Conservation (phyloP, 2,113 vertebrate genomes). For the Syngnathus typhle region DNA sequence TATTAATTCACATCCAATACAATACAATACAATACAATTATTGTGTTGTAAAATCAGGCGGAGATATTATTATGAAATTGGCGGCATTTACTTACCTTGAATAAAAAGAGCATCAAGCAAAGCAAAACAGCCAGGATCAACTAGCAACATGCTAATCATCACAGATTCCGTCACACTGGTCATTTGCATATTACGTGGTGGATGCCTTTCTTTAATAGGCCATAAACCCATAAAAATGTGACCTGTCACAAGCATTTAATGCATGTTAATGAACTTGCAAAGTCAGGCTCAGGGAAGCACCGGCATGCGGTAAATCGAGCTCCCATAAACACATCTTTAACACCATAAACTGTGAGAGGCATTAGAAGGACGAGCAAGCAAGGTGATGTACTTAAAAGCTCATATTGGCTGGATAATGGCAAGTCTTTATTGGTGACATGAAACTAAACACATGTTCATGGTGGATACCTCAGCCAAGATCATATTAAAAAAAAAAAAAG, state of each 20-base stretch:
- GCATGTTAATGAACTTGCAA: conserved; percentile 13
- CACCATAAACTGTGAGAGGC: not conserved
- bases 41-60: not conserved
- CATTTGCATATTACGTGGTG: not conserved
- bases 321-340: not conserved
- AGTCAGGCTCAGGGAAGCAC: conserved; percentile 11
- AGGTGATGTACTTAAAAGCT: conserved; percentile 13
- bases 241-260: conserved; percentile 1
- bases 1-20: no score
- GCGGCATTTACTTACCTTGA: not conserved
- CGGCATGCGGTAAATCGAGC: conserved; percentile 2
- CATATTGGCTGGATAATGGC: not conserved
- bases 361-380: conserved; percentile 7
- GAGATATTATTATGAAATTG: not conserved
- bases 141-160: not conserved
- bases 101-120: not conserved
- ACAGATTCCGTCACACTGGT: not conserved
- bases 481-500: not conserved
- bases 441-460: not conserved
- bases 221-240: conserved; percentile 1
- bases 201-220: conserved; percentile 1
- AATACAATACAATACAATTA: not conserved
- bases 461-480: not conserved
- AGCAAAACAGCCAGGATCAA: not conserved
- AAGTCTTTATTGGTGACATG: not conserved